Conservation (phyloP, 1,140 invertebrate species). For the Euura saliciscinereae region DNA sequence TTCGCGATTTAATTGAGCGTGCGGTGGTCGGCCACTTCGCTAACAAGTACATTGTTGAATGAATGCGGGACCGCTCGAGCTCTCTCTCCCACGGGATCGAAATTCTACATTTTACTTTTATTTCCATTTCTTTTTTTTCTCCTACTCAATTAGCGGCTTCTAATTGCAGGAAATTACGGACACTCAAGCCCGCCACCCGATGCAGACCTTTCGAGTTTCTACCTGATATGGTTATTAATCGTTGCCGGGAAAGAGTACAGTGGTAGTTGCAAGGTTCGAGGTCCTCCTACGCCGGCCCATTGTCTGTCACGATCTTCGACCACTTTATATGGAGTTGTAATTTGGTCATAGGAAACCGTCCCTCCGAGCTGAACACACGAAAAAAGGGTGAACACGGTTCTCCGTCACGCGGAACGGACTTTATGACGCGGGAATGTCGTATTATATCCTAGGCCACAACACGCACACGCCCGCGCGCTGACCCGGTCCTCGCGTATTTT, state of each 20-base stretch:
- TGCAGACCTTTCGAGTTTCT: too few relatives aligned
- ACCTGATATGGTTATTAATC: too few relatives aligned
- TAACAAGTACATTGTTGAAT: slow-evolving; percentile 55
- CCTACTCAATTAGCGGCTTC: slow-evolving; percentile 48
- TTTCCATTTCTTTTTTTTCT: slow-evolving; percentile 30
- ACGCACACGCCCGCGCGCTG: neutral
- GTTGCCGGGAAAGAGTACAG: too few relatives aligned
- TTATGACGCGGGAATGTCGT: neutral
- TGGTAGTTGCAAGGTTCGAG: too few relatives aligned
- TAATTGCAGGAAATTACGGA: slow-evolving; percentile 46
- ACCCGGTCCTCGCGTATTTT: neutral
- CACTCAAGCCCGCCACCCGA: slow-evolving; percentile 20
- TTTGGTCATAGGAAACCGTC: too few relatives aligned
- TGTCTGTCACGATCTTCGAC: too few relatives aligned
- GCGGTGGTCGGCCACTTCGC: slow-evolving; percentile 33
- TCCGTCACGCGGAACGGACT: neutral
- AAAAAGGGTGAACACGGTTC: too few relatives aligned
- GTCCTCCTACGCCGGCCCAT: too few relatives aligned
- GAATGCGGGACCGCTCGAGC: slow-evolving; percentile 18
- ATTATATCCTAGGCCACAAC: neutral
- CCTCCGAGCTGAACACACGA: too few relatives aligned
- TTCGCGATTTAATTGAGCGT: slow-evolving; percentile 52
- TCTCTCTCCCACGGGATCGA: neutral
- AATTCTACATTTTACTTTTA: neutral
- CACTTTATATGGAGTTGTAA: too few relatives aligned